Base-by-base conservation (phyloP, 30 jellyfish, hydroid and myxozoan species). In the Turritopsis dohrnii region DNA sequence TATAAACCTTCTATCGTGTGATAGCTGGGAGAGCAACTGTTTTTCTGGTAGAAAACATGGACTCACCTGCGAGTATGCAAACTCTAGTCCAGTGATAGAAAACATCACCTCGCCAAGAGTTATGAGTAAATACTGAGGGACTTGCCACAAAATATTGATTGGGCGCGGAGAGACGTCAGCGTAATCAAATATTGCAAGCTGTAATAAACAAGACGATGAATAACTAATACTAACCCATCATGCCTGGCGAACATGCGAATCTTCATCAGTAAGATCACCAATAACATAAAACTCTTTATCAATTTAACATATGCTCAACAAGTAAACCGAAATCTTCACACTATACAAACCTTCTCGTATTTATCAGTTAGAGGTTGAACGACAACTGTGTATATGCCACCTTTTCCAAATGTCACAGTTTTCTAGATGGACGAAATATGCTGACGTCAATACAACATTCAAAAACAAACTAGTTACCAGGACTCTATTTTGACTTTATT, bases 101-200 rank as follows among this genome's bases (percentile, higher is more conserved):
- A 95, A 95, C 81, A 95, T 83, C 53, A 95, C 97, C 80, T 95
- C 99, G 16, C 99, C 99, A 69, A 94, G 79, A 20, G 99, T 95
- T 24, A 95, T 90, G 7, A 95, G 28, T 7, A 90, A 75, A 69
- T 95, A 95, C 74, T 95, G 99, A 8, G 99, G 99, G 16, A 91
- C 84, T 77, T 95, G 99, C 99, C 99, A 95, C 27, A 90, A 80
- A 53, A 95, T 95, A 28, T 85, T 31, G 65, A 91, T 54, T 8
- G 99, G 99, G 1, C 99, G 96, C 16, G 99, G 99, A 3, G 97
- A 88, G 27, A 95, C 97, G 71, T 95, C 99, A 18, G 95, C 96
- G 60, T 87, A 95, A 52, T 72, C 81, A 24, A 86, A 74, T 54
- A 94, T 75, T 83, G 79, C 87, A 52, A 94, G 85, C 99, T 94